Evolutionary conservation across 2,113 vertebrate species (phyloP).

Genomic region (Gallinago paraguaiae): DNA sequence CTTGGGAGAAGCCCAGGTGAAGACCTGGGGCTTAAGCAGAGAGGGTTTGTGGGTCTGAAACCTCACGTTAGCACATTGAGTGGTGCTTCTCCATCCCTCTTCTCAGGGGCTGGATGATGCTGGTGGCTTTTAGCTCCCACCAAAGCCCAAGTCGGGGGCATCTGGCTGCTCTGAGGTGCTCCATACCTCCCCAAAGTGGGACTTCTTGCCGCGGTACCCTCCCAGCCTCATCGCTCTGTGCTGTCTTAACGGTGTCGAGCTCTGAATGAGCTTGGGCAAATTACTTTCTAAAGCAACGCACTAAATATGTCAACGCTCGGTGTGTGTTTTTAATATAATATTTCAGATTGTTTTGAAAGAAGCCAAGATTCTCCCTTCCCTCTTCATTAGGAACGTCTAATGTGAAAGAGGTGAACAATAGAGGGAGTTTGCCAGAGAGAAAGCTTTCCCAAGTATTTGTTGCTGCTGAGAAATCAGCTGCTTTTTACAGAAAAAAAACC

Average conservation of each 20-base stretch:
- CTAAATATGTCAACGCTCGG: conserved; percentile 59
- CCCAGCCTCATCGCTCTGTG: neutral
- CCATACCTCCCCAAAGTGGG: neutral
- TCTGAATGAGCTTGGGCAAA: conserved; percentile 36
- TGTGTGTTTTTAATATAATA: conserved; percentile 45
- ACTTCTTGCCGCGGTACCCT: neutral
- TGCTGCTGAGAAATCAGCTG: conserved; percentile 46
- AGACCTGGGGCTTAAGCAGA: neutral
- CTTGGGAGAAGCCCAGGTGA: neutral
- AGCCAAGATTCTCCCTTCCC: conserved; percentile 53
- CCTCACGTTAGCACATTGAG: neutral
- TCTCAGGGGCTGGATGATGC: neutral
- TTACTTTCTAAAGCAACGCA: conserved; percentile 37
- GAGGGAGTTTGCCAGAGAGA: conserved; percentile 38
- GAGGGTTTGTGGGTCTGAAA: neutral
- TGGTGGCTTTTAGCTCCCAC: neutral
- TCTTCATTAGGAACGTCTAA: conserved; percentile 36
- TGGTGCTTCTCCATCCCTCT: neutral
- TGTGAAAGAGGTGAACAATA: conserved; percentile 57
- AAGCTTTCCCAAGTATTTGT: conserved; percentile 44
- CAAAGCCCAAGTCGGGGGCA: fast-evolving
- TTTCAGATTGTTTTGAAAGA: conserved; percentile 66
- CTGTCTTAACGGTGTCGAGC: conserved; percentile 23
- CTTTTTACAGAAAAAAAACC: neutral
- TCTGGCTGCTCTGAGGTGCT: neutral